These are phyloP conservation scores for Neosalanx taihuensis DNA, from an alignment of 2,797 vertebrate species.

Conservation along the genomic window DNA sequence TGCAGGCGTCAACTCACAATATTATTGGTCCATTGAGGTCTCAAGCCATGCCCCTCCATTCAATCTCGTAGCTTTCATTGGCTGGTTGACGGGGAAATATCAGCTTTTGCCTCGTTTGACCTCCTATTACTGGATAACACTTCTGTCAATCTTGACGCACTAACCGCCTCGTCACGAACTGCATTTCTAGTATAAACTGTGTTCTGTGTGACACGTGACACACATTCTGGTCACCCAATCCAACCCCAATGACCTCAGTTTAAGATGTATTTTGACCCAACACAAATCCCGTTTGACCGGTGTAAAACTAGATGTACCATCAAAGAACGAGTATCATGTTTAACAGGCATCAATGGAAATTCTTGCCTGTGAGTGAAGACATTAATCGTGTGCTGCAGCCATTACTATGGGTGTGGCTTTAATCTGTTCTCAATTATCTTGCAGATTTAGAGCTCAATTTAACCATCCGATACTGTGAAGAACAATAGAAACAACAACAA, in stretches of 20 bases:
- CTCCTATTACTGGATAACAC: slow-evolving; percentile 50
- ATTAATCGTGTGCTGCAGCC: neutral
- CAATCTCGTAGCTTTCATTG: slow-evolving; percentile 49
- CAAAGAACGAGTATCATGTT: too few relatives aligned
- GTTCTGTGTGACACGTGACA: neutral
- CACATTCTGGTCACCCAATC: neutral
- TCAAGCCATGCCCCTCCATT: slow-evolving; percentile 37
- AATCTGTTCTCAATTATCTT: neutral
- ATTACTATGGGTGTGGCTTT: neutral
- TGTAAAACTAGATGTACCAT: neutral
- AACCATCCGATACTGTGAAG: neutral
- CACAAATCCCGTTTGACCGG: neutral
- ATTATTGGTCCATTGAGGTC: slow-evolving; percentile 53
- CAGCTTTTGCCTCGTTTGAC: slow-evolving; percentile 42
- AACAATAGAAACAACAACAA: neutral
- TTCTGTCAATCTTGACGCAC: slow-evolving; percentile 48
- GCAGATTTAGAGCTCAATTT: neutral
- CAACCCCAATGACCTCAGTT: neutral
- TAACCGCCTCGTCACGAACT: neutral
- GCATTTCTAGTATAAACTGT: neutral
- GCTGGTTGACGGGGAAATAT: slow-evolving; percentile 40
- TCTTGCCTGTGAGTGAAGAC: neutral
- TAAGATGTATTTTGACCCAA: neutral
- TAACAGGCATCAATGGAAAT: too few relatives aligned
- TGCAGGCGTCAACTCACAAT: slow-evolving; percentile 65